Evolutionary conservation across 2,113 vertebrate species (phyloP).

Genomic region (Phylloscopus trochilus): DNA sequence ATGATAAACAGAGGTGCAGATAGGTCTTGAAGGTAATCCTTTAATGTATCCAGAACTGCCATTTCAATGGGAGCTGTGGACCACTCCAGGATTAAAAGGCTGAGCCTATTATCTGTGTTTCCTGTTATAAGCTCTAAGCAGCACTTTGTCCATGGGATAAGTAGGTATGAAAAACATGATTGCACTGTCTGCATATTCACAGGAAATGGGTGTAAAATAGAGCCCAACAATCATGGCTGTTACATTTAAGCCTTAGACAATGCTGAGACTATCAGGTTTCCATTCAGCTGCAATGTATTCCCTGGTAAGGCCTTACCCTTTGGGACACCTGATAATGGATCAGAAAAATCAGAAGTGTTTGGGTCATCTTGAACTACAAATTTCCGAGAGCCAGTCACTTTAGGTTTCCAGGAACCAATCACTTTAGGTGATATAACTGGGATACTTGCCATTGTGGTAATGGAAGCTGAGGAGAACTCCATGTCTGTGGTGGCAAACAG

Average conservation of each 20-base stretch:
- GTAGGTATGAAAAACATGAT: slow-evolving; percentile 35
- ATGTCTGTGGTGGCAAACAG: slow-evolving; percentile 99
- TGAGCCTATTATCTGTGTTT: background rate
- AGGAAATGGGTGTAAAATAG: slow-evolving; percentile 16
- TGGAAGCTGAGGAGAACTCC: slow-evolving; percentile 90
- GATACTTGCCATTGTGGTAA: slow-evolving; percentile 91
- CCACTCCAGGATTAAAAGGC: background rate
- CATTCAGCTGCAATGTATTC: slow-evolving; percentile 81
- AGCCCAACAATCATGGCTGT: background rate
- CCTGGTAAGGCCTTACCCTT: slow-evolving; percentile 96
- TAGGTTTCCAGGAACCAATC: slow-evolving; percentile 94
- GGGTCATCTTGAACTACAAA: slow-evolving; percentile 95
- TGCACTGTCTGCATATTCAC: slow-evolving; percentile 53
- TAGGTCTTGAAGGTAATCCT: background rate
- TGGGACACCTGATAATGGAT: slow-evolving; percentile 92
- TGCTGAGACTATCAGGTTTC: slow-evolving; percentile 78
- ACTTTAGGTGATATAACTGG: slow-evolving; percentile 93
- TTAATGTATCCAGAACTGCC: background rate
- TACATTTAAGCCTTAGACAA: slow-evolving; percentile 6
- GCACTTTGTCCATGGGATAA: background rate
- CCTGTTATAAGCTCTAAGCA: background rate
- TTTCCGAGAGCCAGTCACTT: slow-evolving; percentile 95
- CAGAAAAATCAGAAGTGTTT: slow-evolving; percentile 93
- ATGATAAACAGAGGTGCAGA: background rate
- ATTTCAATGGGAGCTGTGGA: background rate